Evolutionary conservation across 2,113 vertebrate genomes (phyloP), one percentile per base, ranked within the genome.

Genomic region (Cnemophilus loriae): DNA sequence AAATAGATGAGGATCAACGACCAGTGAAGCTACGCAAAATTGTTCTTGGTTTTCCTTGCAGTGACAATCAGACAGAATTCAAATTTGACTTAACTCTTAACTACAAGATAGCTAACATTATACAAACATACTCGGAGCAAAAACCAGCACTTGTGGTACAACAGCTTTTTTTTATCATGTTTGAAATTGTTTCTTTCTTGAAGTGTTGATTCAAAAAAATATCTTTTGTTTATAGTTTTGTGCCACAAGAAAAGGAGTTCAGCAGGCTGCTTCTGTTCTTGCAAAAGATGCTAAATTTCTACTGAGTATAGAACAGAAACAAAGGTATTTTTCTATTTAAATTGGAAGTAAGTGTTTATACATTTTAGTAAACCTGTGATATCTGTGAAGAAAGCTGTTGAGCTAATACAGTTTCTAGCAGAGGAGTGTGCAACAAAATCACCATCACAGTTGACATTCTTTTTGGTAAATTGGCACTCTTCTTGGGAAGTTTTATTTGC

Each of bases 61-160:
- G 90, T 94, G 97, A 91, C 81, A 99, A 97, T 96, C 99, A 99
- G 96, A 99, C 98, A 47, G 99, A 99, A 95, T 99, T 99, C 97
- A 99, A 99, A 97, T 99, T 99, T 97, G 99, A 99, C 89, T 98
- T 99, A 95, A 98, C 98, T 18, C 99, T 99, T 77, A 99, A 99
- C 98, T 99, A 99, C 98, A 99, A 99, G 98, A 98, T 99, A 81
- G 98, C 99, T 87, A 98, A 96, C 94, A 90, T 99, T 97, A 98
- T 99, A 97, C 99, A 99, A 90, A 98, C 98, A 3, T 99, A 99
- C 92, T 99, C 99, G 6, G 98, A 99, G 87, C 98, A 99, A 96
- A 99, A 99, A 90, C 99, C 99, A 59, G 95, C 99, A 20, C 98
- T 99, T 89, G 99, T 99, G 98, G 99, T 99, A 98, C 84, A 77